Percentiles rank a stretch among this genome's conserved stretches.
These are phyloP conservation scores for Drosophila sp. DNA, from an alignment of 1,140 invertebrate species.

Conservation along the genomic window DNA sequence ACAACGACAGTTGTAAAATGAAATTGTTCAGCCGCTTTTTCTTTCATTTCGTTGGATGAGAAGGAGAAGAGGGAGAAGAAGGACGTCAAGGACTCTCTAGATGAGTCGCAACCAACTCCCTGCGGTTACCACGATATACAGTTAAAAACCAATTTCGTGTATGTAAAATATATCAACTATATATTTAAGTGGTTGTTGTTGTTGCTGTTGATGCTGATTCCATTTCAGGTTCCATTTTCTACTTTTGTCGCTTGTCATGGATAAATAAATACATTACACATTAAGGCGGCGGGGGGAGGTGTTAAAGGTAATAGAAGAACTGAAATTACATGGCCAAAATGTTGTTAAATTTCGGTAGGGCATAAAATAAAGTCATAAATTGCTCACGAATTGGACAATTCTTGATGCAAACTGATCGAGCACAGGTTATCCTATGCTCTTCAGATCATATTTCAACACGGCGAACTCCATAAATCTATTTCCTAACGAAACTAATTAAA, in stretches of 20 bases:
- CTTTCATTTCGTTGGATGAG: background rate
- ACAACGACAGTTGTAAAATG: slow-evolving; percentile 78
- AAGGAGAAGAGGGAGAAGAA: background rate
- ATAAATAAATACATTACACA: slow-evolving; percentile 70
- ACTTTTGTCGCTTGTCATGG: slow-evolving; percentile 64
- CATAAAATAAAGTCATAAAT: background rate
- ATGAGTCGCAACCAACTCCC: slow-evolving; percentile 5
- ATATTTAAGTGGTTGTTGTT: slow-evolving; percentile 69
- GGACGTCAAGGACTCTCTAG: slow-evolving; percentile 30
- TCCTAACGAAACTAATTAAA: slow-evolving; percentile 61
- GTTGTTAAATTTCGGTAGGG: slow-evolving; percentile 46
- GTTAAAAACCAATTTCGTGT: slow-evolving; percentile 81
- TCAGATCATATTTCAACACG: slow-evolving; percentile 25
- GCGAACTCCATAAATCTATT: slow-evolving; percentile 41
- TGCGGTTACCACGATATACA: slow-evolving; percentile 63
- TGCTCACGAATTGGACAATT: background rate
- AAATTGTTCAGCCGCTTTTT: slow-evolving; percentile 67
- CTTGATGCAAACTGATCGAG: background rate
- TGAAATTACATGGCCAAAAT: background rate
- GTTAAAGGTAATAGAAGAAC: slow-evolving; percentile 39
- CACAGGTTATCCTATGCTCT: too few species aligned
- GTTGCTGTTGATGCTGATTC: slow-evolving; percentile 39
- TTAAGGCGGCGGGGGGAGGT: slow-evolving; percentile 40
- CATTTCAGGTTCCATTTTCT: slow-evolving; percentile 26
- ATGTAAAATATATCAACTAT: slow-evolving; percentile 82